Conservation (phyloP, 2,797 vertebrate genomes). For the Taeniopygia guttata region DNA sequence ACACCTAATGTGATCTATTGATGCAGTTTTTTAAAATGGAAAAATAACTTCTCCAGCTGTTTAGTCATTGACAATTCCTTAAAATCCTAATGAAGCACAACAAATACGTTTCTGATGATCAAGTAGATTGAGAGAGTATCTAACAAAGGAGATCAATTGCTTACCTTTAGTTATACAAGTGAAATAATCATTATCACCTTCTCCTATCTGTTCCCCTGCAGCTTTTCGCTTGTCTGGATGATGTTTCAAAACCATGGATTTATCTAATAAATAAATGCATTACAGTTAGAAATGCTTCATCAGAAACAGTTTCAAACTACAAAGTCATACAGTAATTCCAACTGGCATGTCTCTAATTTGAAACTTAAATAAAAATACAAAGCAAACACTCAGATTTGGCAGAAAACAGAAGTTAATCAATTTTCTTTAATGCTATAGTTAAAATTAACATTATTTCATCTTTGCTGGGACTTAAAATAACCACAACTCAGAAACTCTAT, state of each 20-base stretch:
- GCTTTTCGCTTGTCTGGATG: slow-evolving; percentile 99
- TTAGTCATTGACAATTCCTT: neutral
- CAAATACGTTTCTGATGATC: neutral
- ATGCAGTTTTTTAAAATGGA: neutral
- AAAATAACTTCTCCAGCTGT: neutral
- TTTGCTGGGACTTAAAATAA: neutral
- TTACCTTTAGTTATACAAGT: slow-evolving; percentile 87
- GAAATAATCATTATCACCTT: slow-evolving; percentile 96
- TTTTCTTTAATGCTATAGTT: neutral
- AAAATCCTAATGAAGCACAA: neutral
- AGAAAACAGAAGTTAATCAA: neutral
- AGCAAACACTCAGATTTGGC: neutral
- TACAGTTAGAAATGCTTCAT: neutral
- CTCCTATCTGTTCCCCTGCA: slow-evolving; percentile 93
- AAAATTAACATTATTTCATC: neutral
- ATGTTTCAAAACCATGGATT: slow-evolving; percentile 97
- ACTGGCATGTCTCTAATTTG: neutral
- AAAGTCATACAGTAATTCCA: neutral
- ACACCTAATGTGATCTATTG: neutral
- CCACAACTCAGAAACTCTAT: neutral
- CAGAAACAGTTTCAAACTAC: neutral
- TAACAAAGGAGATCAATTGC: neutral
- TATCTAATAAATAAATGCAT: slow-evolving; percentile 79
- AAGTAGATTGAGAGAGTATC: neutral
- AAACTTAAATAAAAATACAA: neutral